Conservation (phyloP, 2,888 invertebrate species). For the Dorcus parallelipipedus region DNA sequence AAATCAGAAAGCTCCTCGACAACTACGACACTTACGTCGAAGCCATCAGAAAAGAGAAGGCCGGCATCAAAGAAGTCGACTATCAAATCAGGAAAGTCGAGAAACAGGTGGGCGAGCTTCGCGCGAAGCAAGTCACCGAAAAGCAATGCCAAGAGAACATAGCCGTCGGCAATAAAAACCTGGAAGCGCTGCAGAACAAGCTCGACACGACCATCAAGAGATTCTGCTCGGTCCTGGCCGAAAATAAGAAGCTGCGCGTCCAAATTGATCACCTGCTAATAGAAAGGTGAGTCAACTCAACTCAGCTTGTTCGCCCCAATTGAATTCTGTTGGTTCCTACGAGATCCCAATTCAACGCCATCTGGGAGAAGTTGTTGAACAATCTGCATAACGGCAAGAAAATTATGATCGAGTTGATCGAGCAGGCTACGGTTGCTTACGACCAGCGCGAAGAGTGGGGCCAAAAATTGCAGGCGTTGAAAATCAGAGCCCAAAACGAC, state of each 20-base stretch:
- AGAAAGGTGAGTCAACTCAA: slow-evolving; percentile 56
- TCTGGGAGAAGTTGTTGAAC: slow-evolving; percentile 74
- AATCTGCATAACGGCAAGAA: slow-evolving; percentile 76
- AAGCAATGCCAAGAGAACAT: slow-evolving; percentile 50
- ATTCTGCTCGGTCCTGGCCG: slow-evolving; percentile 70
- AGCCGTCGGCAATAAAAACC: slow-evolving; percentile 53
- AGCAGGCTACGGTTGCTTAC: slow-evolving; percentile 83
- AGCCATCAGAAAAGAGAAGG: slow-evolving; percentile 42
- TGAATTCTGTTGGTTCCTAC: background rate
- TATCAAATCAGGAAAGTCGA: slow-evolving; percentile 47
- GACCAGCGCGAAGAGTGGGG: slow-evolving; percentile 83
- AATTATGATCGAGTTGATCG: slow-evolving; percentile 80
- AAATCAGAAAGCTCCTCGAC: slow-evolving; percentile 54
- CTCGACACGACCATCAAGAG: slow-evolving; percentile 73
- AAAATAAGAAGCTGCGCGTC: slow-evolving; percentile 68
- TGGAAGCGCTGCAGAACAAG: slow-evolving; percentile 72
- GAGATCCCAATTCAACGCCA: slow-evolving; percentile 69
- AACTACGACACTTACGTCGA: slow-evolving; percentile 53
- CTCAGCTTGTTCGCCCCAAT: background rate
- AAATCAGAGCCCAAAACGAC: slow-evolving; percentile 74
- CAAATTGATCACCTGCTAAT: slow-evolving; percentile 79
- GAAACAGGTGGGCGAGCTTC: background rate
- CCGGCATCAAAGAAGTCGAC: slow-evolving; percentile 50
- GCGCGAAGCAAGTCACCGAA: slow-evolving; percentile 49
- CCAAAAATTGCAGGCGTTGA: slow-evolving; percentile 74